Percentiles rank a stretch among this genome's conserved stretches.
Evolutionary conservation across 2,888 invertebrate genomes (phyloP).

Genomic region (Diaperis boleti): DNA sequence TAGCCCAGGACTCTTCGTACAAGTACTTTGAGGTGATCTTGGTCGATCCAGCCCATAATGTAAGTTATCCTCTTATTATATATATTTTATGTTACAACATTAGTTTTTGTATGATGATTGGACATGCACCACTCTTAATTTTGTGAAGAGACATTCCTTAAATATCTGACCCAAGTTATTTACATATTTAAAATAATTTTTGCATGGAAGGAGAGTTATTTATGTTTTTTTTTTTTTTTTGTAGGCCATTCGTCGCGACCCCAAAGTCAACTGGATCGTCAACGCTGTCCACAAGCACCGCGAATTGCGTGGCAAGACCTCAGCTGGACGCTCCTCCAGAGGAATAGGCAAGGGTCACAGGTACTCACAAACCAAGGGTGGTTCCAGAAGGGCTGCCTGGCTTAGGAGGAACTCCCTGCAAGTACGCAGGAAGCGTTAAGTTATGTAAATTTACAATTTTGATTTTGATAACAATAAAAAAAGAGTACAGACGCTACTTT

Average conservation of each 20-base stretch:
- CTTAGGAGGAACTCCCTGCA: conserved; percentile 93
- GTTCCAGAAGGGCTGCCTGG: conserved; percentile 96
- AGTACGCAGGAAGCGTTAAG: conserved; percentile 96
- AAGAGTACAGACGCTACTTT: no score
- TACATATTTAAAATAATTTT: no score
- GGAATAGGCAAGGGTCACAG: conserved; percentile 96
- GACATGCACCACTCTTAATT: conserved; percentile 60
- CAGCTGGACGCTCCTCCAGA: conserved; percentile 94
- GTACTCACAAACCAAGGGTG: conserved; percentile 96
- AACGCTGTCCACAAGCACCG: conserved; percentile 98
- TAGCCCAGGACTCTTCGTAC: conserved; percentile 98
- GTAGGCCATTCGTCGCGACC: conserved; percentile 93
- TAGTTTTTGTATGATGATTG: conserved; percentile 33
- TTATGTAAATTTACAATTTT: conserved; percentile 47
- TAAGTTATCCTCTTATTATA: conserved; percentile 64
- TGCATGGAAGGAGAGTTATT: no score
- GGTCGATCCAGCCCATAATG: conserved; percentile 92
- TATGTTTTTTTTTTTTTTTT: conserved; percentile 47
- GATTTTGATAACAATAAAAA: conserved; percentile 47
- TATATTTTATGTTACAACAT: no score
- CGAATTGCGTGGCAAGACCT: conserved; percentile 97
- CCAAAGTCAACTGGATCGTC: conserved; percentile 98
- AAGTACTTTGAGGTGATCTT: conserved; percentile 98
- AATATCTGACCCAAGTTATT: conserved; percentile 48
- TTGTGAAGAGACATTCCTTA: conserved; percentile 49